phyloP scores from a whole-genome alignment of 2,113 vertebrate genomes.

The Xiphorhynchus elegans region DNA sequence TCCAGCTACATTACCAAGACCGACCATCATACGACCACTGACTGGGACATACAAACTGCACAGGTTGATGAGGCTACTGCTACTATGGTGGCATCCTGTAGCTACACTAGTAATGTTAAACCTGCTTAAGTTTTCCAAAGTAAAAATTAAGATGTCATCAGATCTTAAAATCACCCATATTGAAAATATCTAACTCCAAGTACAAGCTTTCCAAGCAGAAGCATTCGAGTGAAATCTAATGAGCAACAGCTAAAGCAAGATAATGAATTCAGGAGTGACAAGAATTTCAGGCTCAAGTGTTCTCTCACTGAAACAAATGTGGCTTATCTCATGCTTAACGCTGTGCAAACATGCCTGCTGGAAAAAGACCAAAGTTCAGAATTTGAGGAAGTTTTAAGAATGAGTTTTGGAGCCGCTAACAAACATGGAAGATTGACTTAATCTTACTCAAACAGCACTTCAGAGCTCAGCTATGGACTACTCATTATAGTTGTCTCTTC shows the following conservation, averaged over 20 bases:
- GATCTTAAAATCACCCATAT: neutral
- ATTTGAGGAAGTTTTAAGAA: neutral
- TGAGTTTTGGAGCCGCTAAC: neutral
- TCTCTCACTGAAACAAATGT: neutral
- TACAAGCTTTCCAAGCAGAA: neutral
- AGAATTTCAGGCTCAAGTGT: neutral
- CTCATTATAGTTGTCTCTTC: neutral
- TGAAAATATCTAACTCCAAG: neutral
- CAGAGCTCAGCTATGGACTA: neutral
- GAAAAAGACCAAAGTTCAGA: neutral
- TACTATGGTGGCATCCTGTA: neutral
- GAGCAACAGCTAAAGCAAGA: neutral
- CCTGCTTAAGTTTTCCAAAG: neutral
- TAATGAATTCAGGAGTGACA: neutral
- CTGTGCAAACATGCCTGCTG: neutral
- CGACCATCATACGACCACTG: neutral
- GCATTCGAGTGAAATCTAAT: neutral
- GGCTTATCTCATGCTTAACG: neutral
- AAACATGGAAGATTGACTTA: neutral
- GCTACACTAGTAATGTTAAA: neutral
- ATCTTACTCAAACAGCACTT: neutral
- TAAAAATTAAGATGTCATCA: neutral
- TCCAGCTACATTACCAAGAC: neutral
- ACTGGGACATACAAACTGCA: fast-evolving
- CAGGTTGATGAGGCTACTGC: fast-evolving